Evolutionary conservation across 2,113 vertebrate genomes (phyloP).

Genomic region (Nestor notabilis): DNA sequence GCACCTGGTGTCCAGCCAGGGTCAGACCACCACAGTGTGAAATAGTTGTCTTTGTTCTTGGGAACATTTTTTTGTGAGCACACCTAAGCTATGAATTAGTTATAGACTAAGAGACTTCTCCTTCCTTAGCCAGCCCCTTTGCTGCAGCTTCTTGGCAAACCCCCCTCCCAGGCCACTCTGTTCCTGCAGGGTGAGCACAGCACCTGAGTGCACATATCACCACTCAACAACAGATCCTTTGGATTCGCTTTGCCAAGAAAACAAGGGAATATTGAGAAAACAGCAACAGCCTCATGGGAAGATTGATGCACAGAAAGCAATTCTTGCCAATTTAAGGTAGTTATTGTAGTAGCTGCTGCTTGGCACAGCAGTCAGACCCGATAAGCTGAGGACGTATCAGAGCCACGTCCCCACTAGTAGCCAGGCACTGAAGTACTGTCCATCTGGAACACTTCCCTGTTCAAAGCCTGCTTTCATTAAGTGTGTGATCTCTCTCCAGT

Average conservation of each 20-base stretch:
- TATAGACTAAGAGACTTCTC: not conserved
- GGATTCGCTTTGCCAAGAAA: not conserved
- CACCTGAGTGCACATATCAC: accelerated
- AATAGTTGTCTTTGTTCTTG: not conserved
- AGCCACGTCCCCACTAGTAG: accelerated
- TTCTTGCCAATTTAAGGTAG: not conserved
- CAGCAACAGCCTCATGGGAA: not conserved
- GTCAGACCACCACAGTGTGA: not conserved
- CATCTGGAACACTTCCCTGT: not conserved
- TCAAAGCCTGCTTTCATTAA: not conserved
- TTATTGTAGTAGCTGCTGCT: not conserved
- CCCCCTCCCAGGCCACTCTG: accelerated
- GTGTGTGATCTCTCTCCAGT: not conserved
- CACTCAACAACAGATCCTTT: not conserved
- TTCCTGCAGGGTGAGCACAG: not conserved
- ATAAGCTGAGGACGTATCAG: not conserved
- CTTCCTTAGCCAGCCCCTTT: not conserved
- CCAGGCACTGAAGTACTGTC: not conserved
- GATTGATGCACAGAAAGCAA: not conserved
- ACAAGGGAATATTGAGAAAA: not conserved
- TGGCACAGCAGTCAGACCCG: not conserved
- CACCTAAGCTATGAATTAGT: not conserved
- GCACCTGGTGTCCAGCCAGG: not conserved
- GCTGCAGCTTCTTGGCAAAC: not conserved
- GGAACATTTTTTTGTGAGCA: not conserved